These are phyloP conservation scores for Apodemus speciosus DNA, from an alignment of 2,113 vertebrate genomes.

Conservation along the genomic window DNA sequence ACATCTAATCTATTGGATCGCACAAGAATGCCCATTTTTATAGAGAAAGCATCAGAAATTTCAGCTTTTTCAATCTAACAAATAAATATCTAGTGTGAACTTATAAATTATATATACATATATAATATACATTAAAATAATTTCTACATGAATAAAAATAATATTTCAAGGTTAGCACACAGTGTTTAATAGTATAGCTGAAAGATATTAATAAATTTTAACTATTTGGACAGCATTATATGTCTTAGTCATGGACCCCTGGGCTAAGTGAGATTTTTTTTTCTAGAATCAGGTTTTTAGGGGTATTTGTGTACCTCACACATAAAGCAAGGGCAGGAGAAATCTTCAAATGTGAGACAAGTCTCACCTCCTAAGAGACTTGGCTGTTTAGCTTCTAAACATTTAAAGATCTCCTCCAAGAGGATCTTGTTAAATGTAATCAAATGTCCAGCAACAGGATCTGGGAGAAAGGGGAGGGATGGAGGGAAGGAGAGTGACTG, in stretches of 20 bases:
- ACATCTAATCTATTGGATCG: not conserved
- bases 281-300: conserved; percentile 36
- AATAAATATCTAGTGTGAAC: not conserved
- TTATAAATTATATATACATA: not conserved
- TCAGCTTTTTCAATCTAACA: not conserved
- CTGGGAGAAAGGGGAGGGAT: not conserved
- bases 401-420: not conserved
- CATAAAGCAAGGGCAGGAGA: conserved; percentile 8
- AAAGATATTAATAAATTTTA: conserved; percentile 1
- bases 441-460: too few relatives aligned
- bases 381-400: not conserved
- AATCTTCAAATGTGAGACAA: conserved; percentile 51
- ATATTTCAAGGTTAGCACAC: not conserved
- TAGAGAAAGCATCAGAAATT: conserved; percentile 14
- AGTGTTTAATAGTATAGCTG: not conserved
- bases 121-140: not conserved
- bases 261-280: not conserved
- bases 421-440: not conserved
- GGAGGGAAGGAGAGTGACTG: not conserved
- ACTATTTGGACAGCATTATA: not conserved
- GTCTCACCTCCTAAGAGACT: not conserved
- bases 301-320: not conserved
- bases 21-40: not conserved
- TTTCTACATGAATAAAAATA: not conserved
- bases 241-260: not conserved